Conservation (phyloP, 2,888 invertebrate genomes). For the Gortyna flavago region DNA sequence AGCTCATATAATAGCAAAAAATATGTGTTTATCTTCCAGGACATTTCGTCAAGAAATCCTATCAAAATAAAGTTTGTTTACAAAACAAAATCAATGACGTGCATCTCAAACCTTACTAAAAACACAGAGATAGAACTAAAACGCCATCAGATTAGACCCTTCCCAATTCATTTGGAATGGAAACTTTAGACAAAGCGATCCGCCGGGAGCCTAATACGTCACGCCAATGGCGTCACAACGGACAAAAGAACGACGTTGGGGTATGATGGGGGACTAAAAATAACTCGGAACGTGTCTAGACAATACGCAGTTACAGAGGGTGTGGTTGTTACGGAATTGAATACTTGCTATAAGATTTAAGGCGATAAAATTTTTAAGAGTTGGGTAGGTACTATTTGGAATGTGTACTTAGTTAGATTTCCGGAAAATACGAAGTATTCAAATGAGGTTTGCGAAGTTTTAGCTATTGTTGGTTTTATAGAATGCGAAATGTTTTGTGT, state of each 20-base stretch:
- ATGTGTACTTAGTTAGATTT: neutral
- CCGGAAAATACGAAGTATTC: neutral
- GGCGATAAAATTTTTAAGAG: constrained; percentile 1
- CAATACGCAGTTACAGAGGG: constrained; percentile 14
- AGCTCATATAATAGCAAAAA: neutral
- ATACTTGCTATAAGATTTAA: neutral
- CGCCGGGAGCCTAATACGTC: constrained; percentile 1
- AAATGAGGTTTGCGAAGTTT: neutral
- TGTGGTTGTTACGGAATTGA: neutral
- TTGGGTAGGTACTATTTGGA: too few species aligned
- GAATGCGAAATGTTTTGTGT: neutral
- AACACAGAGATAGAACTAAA: neutral
- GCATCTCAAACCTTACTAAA: constrained; percentile 9
- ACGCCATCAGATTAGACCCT: constrained; percentile 1
- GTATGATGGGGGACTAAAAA: constrained; percentile 30
- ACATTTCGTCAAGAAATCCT: neutral
- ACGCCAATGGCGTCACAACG: constrained; percentile 36
- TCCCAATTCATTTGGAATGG: constrained; percentile 19
- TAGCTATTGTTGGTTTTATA: neutral
- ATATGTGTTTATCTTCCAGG: too few species aligned
- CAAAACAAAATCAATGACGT: constrained; percentile 22
- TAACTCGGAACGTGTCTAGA: constrained; percentile 50
- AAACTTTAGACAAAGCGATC: constrained; percentile 26
- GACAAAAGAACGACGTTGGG: constrained; percentile 19
- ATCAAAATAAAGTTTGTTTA: constrained; percentile 20